Base-by-base conservation (phyloP, 2,113 vertebrate species). In the Myrmecophaga tridactyla region DNA sequence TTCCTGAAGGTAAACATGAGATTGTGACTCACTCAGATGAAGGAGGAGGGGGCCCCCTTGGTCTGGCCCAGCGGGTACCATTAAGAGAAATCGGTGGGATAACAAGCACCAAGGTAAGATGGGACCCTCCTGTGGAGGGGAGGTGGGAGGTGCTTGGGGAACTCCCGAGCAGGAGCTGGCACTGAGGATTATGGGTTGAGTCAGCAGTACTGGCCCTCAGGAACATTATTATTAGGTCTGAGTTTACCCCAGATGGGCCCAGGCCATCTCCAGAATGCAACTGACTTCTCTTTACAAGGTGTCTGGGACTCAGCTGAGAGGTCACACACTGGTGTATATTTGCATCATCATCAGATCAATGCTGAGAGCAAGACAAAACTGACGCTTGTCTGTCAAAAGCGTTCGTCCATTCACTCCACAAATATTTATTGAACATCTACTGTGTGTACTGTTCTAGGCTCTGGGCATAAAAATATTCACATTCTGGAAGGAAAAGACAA, bases 51-150 rank as follows among this genome's bases (percentile, higher is more conserved):
- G 34, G 84, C 77, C 70, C 63, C 34, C 62, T 96, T 12, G 93
- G 97, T 88, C 86, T 97, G 96, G 97, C 97, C n/a, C 97, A 97
- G 87, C 88, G 97, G 48, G 89, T 98, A 51, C 98, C 96, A 21
- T 31, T 97, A 83, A 98, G 96, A 88, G 93, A 90, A 56, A 92
- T n/a, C 29, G 48, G 2, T 75, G 95, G 84, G 48, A 86, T 34
- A 43, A 73, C 34, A 17, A 48, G 85, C 14, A 36, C 34, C 46
- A 51, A 6, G 89, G 95, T 93, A 53, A 94, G 97, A 77, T 58
- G 85, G 48, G 62, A 63, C 65, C 56, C 31, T 89, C 31, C 34
- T 80, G 75, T 82, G 62, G 13, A 34, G 27, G 46, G 75, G 12
- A 6, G 34, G 76, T 3, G 14, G 58, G n/a, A 69, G 43, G 9